Evolutionary conservation across 2,888 invertebrate species (phyloP), one percentile per base, ranked within the genome.

Genomic region (Eristalis arbustorum): DNA sequence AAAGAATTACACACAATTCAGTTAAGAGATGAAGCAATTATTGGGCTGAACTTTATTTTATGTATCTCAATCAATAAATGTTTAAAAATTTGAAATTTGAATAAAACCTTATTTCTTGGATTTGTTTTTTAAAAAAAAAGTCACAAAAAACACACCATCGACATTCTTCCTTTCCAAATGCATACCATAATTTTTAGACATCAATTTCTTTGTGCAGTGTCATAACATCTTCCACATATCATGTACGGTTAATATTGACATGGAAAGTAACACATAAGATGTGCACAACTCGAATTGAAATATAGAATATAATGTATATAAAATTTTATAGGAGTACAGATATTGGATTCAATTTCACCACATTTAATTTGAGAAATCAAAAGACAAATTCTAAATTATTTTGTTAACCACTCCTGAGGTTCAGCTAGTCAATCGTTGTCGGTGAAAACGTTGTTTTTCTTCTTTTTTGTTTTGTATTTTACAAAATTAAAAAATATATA

Each of bases 381-480:
- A 25, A 25, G 23, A n/a, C n/a, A 6, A 59, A 59, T 28, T 25
- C 18, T 25, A 31, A 68, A 61, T 49, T 61, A 62, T 23, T 25
- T 18, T 63, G 49, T 49, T 74, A 66, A 74, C 74, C 87, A 83
- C 87, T 83, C 87, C 87, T 87, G 83, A 87, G 83, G 78, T 79
- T 74, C 74, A 49, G 71, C 79, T 68, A 75, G 61, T 83, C 75
- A 72, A 87, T 87, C 87, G 87, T 87, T 87, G 87, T 87, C 71
- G 59, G 49, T 83, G 78, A 78, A 83, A 87, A 87, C 78, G 79
- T 87, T 81, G 81, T 77, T 71, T 71, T 63, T 71, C 57, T 31
- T 67, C 72, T 56, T 67, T 56, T 67, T 74, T 73, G 25, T 25
- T 68, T 66, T 64, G n/a, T n/a, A 18, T 31, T 79, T 68, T 73